Conservation (phyloP, 2,888 invertebrate species). For the Drosophila mettleri region DNA sequence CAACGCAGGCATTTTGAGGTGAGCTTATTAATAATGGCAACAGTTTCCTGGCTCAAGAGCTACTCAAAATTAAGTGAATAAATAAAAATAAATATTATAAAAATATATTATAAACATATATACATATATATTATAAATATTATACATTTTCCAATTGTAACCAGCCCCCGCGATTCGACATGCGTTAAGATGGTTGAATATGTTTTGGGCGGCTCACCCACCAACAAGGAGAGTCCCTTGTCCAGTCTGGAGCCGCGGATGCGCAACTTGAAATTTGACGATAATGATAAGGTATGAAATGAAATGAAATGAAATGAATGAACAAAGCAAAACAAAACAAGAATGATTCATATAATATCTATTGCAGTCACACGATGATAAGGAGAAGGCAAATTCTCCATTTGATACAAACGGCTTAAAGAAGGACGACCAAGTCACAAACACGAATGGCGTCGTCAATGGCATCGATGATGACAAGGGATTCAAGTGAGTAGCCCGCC, state of each 20-base stretch:
- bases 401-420: slow-evolving; percentile 85
- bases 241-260: slow-evolving; percentile 88
- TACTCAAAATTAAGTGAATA: too few species aligned
- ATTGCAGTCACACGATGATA: slow-evolving; percentile 85
- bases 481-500: slow-evolving; percentile 91
- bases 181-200: slow-evolving; percentile 99
- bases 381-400: slow-evolving; percentile 87
- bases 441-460: slow-evolving; percentile 88
- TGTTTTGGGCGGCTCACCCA: slow-evolving; percentile 96
- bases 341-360: neutral
- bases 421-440: slow-evolving; percentile 86
- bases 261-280: slow-evolving; percentile 88
- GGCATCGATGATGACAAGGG: slow-evolving; percentile 95
- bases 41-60: too few species aligned
- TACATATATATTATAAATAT: too few species aligned
- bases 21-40: slow-evolving; percentile 14
- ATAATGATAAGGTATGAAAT: slow-evolving; percentile 86
- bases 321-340: too few species aligned
- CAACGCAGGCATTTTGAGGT: slow-evolving; percentile 86
- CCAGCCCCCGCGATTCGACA: slow-evolving; percentile 95
- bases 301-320: too few species aligned
- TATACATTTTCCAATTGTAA: too few species aligned
- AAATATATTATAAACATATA: too few species aligned
- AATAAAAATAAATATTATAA: too few species aligned
- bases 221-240: slow-evolving; percentile 88